Base-by-base conservation (phyloP, 2,888 invertebrate species). In the Cryptocephalus moraei region DNA sequence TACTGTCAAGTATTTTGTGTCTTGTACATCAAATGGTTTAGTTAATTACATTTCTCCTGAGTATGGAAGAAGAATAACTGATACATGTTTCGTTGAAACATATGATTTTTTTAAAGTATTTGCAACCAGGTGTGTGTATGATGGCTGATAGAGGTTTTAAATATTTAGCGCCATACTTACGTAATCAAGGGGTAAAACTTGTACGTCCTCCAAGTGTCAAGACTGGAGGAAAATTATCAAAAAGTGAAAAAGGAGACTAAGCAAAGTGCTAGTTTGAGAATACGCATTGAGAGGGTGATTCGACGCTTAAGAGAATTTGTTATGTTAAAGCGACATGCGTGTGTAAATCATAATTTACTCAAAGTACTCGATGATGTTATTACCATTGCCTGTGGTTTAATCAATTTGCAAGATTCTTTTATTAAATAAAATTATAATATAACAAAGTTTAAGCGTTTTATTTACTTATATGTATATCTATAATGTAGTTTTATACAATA, bases 401-500 rank as follows among this genome's bases (percentile, higher is more conserved):
- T 56, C 3, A 53, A 56, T 45, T 47, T 56, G 46, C 53, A 53
- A 47, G 34, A 32, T 22, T 41, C 41, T 10, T n/a, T 31, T 6
- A 41, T 41, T 22, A 1, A 32, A 32, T 34, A 44, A 44, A 42
- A 39, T 2, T 42, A 34, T n/a, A n/a, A n/a, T n/a, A n/a, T n/a
- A n/a, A n/a, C n/a, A n/a, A n/a, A n/a, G n/a, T n/a, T n/a, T n/a
- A n/a, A n/a, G n/a, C n/a, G n/a, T n/a, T n/a, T n/a, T n/a, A n/a
- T n/a, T n/a, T n/a, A n/a, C n/a, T n/a, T n/a, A n/a, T n/a, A n/a
- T n/a, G n/a, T n/a, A n/a, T n/a, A n/a, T n/a, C n/a, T n/a, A n/a
- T n/a, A n/a, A 34, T 34, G 34, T 34, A 34, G 9, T 34, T 34
- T 34, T 9, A n/a, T 34, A 34, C 34, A 34, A 34, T n/a, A 34